Evolutionary conservation across 2,113 vertebrate genomes (phyloP).

Genomic region (Gobius niger): DNA sequence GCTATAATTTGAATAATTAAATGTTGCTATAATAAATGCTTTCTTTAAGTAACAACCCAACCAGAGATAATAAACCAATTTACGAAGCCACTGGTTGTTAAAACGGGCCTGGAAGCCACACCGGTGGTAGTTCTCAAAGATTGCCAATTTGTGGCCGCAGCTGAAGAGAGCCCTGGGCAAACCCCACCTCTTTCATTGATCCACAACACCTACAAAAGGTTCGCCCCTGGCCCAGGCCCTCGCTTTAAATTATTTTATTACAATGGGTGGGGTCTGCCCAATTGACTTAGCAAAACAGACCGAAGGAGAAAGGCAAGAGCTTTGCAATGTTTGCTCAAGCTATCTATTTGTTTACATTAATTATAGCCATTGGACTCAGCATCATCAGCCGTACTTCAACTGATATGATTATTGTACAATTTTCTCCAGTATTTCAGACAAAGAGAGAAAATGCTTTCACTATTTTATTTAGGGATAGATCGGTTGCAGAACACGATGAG

Average conservation of each 20-base stretch:
- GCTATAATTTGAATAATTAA: no score
- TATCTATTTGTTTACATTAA: neutral
- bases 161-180: neutral
- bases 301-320: neutral
- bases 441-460: no score
- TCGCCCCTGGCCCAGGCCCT: neutral
- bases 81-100: neutral
- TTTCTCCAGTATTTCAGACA: no score
- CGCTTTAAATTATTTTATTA: neutral
- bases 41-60: no score
- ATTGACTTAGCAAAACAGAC: neutral
- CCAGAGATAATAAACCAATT: neutral
- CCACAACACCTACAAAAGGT: conserved; percentile 1
- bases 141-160: neutral
- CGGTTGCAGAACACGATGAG: no score
- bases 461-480: no score
- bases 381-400: no score
- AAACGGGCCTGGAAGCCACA: neutral
- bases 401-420: no score
- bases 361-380: neutral
- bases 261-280: neutral
- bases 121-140: neutral
- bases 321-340: no score
- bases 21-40: no score
- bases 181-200: neutral